Base-by-base conservation (phyloP, 2,888 invertebrate species). In the Cistogaster globosa region DNA sequence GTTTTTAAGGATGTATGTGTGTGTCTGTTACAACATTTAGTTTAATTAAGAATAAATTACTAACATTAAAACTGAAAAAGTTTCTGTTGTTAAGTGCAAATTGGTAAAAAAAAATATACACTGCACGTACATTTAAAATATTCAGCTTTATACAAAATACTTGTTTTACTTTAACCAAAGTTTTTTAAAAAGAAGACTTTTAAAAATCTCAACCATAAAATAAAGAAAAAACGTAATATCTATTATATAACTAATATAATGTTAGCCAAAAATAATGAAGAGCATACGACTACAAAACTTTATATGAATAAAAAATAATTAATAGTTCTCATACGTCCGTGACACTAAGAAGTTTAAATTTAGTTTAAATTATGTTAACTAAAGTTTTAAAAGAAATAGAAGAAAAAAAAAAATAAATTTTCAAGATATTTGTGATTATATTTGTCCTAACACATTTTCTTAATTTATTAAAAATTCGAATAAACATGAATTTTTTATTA, bases 61-160 rank as follows among this genome's bases (percentile, higher is more conserved):
- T 5, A 16, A 62, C 68, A 75, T 36, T 48, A 36, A 42, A 48
- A 62, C 71, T 53, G 55, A 32, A 57, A 68, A 69, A 75, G 36
- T 60, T 81, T 57, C 11, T 62, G 57, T 62, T 75, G 62, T 62
- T 81, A 62, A 75, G 68, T 68, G 55, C 62, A 75, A 62, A 48
- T 68, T 55, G 48, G 12, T 36, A 9, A 2, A 36, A 26, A 16
- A 18, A n/a, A 55, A 55, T 55, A 36, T n/a, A n/a, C n/a, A n/a
- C n/a, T 55, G 48, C 48, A 76, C 48, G 75, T 55, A 32, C 45
- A 26, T 32, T 26, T 65, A n/a, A 20, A 68, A 55, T 14, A 58
- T 12, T 75, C 48, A 45, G 63, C 72, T 60, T 79, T 32, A n/a
- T 6, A 38, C 6, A 4, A 45, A 36, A 32, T 72, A 71, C 42